Percentiles rank a stretch among this genome's conserved stretches.
phyloP scores from a whole-genome alignment of 2,888 invertebrate genomes.

The Drosophila glabriapex region DNA sequence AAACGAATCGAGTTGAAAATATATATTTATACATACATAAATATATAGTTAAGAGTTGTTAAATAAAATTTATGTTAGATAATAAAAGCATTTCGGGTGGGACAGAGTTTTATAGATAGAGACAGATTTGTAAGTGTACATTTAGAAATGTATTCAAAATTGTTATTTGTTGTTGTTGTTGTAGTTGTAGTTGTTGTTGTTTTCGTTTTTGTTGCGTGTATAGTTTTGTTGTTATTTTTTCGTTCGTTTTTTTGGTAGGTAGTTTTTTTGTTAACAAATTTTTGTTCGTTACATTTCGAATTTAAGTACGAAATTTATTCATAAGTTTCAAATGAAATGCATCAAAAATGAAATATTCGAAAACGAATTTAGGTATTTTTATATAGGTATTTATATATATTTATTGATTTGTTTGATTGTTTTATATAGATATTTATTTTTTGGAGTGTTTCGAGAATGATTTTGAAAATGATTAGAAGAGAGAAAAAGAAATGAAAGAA shows the following conservation, averaged over 20 bases:
- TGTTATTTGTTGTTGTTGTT: conserved; percentile 58
- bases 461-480: conserved; percentile 83
- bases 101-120: conserved; percentile 50
- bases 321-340: conserved; percentile 72
- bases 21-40: conserved; percentile 73
- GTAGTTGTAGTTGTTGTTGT: conserved; percentile 44
- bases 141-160: conserved; percentile 51
- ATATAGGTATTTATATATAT: background rate
- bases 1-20: conserved; percentile 70
- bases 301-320: conserved; percentile 59
- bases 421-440: conserved; percentile 17
- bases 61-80: conserved; percentile 74
- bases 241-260: conserved; percentile 34
- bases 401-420: conserved; percentile 26
- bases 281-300: conserved; percentile 55
- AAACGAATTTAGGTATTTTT: conserved; percentile 56
- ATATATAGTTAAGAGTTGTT: conserved; percentile 72
- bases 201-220: conserved; percentile 57
- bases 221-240: conserved; percentile 42
- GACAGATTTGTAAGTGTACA: conserved; percentile 57
- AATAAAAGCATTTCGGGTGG: conserved; percentile 72
- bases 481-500: conserved; percentile 85
- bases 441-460: conserved; percentile 74
- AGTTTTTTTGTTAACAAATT: conserved; percentile 29
- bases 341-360: conserved; percentile 67